Conservation (phyloP, 2,888 invertebrate genomes). For the Cataglyphis livida region DNA sequence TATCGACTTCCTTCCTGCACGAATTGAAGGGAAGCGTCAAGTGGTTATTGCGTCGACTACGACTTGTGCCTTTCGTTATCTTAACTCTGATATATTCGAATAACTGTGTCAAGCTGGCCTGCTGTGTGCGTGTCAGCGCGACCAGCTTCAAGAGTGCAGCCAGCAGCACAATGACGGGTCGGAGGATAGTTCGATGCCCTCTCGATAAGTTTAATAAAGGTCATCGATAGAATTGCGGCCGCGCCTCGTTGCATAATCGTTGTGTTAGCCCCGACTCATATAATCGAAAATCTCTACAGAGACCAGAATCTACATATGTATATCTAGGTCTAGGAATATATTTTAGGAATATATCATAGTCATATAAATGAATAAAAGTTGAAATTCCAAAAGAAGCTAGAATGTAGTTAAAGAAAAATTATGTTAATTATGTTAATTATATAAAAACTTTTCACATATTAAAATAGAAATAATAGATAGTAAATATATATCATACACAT, state of each 20-base stretch:
- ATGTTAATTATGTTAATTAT: not conserved
- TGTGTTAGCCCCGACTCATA: not conserved
- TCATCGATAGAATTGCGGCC: slow-evolving; percentile 10
- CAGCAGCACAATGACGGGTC: slow-evolving; percentile 13
- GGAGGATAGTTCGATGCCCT: slow-evolving; percentile 58
- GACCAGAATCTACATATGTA: not conserved
- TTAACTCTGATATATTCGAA: slow-evolving; percentile 54
- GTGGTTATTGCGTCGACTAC: slow-evolving; percentile 65
- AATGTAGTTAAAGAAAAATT: not conserved
- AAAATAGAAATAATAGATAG: not conserved
- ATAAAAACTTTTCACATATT: not conserved
- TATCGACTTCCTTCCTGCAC: slow-evolving; percentile 82
- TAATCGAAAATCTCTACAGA: not conserved
- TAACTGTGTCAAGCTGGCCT: slow-evolving; percentile 47
- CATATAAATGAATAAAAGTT: not conserved
- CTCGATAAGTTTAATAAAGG: slow-evolving; percentile 51
- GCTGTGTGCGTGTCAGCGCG: not conserved
- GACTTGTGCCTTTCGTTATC: slow-evolving; percentile 67
- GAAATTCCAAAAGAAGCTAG: not conserved
- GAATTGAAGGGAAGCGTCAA: slow-evolving; percentile 73
- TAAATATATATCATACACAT: not conserved
- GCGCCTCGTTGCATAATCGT: slow-evolving; percentile 9
- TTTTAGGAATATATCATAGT: not conserved
- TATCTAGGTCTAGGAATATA: not conserved
- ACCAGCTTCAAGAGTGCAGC: slow-evolving; percentile 12